Conservation (phyloP, 2,888 invertebrate genomes). For the Epistrophe grossulariae region DNA sequence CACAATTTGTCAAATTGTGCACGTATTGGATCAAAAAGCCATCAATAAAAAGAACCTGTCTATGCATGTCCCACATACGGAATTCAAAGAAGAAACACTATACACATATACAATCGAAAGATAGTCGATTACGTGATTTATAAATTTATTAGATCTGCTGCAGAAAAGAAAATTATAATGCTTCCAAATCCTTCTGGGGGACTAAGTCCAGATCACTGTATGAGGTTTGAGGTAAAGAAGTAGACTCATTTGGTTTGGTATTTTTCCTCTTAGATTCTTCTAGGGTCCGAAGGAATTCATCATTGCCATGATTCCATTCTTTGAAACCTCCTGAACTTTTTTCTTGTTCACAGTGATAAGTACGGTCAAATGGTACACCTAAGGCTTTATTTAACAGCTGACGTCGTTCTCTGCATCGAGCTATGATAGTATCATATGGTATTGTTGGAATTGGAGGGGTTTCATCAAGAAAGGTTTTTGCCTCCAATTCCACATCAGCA, state of each 20-base stretch:
- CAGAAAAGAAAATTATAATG: conserved; percentile 15
- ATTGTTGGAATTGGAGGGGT: conserved; percentile 78
- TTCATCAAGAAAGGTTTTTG: conserved; percentile 75
- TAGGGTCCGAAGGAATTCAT: conserved; percentile 45
- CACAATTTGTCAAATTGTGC: conserved; percentile 44
- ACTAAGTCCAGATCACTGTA: conserved; percentile 42
- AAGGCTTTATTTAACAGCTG: conserved; percentile 80
- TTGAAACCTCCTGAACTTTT: conserved; percentile 75
- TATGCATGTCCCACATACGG: conserved; percentile 55
- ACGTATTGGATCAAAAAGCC: conserved; percentile 26
- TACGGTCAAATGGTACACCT: conserved; percentile 81
- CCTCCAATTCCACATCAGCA: conserved; percentile 76
- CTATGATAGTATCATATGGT: conserved; percentile 81
- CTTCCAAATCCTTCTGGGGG: conserved; percentile 25
- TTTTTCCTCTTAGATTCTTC: not conserved
- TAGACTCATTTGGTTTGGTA: not conserved
- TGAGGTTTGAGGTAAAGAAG: not conserved
- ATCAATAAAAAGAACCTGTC: conserved; percentile 53
- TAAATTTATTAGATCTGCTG: conserved; percentile 43
- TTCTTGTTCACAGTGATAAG: conserved; percentile 79
- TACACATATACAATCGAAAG: not conserved
- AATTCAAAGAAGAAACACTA: conserved; percentile 64
- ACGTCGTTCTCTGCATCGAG: conserved; percentile 81
- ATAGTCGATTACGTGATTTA: conserved; percentile 11
- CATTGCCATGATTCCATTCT: conserved; percentile 80